Evolutionary conservation across 2,888 invertebrate species (phyloP), one percentile per base, ranked within the genome.

Genomic region (Chironomus riparius): DNA sequence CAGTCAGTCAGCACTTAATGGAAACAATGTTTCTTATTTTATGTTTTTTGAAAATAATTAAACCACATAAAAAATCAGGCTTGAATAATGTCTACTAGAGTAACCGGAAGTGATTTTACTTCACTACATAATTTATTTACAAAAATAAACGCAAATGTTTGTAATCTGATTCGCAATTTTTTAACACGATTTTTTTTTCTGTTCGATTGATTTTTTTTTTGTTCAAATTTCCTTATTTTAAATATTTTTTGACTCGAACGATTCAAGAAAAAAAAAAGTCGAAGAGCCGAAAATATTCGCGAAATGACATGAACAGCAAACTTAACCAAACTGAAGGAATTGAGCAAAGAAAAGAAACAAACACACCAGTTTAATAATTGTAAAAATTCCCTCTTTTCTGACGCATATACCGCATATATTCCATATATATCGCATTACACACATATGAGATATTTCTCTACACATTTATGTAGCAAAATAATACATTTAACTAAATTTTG

Each of bases 101-200:
- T 38, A 38, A 21, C 72, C 61, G 72, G 72, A 73, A 73, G 72
- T 73, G 22, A 12, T 15, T 68, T 38, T 38, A 68, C 47, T 68
- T 68, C 28, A 68, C n/a, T 38, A 5, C 2, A 2, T 38, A 38
- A 38, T 38, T 38, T 38, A 38, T 38, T 38, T 38, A 38, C 15
- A 15, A 47, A 28, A 38, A 15, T 28, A 68, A 38, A 68, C 18
- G 13, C 28, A 24, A 22, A 65, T 13, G 12, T 10, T 68, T 68
- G 68, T 68, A 68, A 68, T 68, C 15, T 68, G 68, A 68, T 47
- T 68, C 21, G 65, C 21, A 65, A 65, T 65, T 65, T n/a, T 65
- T 65, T 21, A 13, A 65, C 65, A 65, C 65, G 12, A 56, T 5
- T 65, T 10, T 10, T 24, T 65, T 65, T 7, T 18, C 24, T 3